A percentile compares a stretch with the other conserved stretches of the same genome.
These are phyloP conservation scores for Ruditapes philippinarum DNA, from an alignment of 1,140 invertebrate genomes.

Conservation along the genomic window DNA sequence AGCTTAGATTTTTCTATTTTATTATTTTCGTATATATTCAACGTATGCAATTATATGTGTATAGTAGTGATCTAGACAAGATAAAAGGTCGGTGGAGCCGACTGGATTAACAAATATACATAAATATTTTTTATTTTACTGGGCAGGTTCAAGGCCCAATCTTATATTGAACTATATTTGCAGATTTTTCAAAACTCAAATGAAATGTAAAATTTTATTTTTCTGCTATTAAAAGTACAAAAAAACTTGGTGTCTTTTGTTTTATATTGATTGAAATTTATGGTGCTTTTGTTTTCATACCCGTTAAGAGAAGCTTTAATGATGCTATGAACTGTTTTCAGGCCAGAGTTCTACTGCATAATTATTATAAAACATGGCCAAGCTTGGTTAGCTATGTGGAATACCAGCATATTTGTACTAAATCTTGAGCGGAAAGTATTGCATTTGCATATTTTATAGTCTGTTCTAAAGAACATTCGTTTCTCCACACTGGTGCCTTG, in stretches of 20 bases:
- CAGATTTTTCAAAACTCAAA: constrained; percentile 57
- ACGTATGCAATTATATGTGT: constrained; percentile 62
- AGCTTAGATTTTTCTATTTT: constrained; percentile 66
- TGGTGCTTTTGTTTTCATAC: not conserved
- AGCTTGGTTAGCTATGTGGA: too few relatives aligned
- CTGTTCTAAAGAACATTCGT: too few relatives aligned
- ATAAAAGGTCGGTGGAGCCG: not conserved
- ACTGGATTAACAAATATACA: constrained; percentile 42
- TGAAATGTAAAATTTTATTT: constrained; percentile 67
- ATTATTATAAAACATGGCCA: too few relatives aligned
- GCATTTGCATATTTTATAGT: too few relatives aligned
- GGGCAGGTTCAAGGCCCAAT: constrained; percentile 27
- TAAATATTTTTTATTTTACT: constrained; percentile 70
- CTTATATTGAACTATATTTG: constrained; percentile 69
- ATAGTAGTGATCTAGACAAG: constrained; percentile 39
- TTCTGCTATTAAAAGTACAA: constrained; percentile 68
- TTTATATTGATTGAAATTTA: not conserved
- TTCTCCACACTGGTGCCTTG: too few relatives aligned
- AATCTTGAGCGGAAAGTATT: too few relatives aligned
- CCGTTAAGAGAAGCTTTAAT: not conserved
- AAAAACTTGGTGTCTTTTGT: not conserved
- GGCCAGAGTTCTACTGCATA: too few relatives aligned
- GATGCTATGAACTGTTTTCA: too few relatives aligned
- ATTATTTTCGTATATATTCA: constrained; percentile 63
- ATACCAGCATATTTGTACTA: too few relatives aligned